Evolutionary conservation across 2,797 vertebrate species (phyloP).

Genomic region (Emydoidea blandingii): DNA sequence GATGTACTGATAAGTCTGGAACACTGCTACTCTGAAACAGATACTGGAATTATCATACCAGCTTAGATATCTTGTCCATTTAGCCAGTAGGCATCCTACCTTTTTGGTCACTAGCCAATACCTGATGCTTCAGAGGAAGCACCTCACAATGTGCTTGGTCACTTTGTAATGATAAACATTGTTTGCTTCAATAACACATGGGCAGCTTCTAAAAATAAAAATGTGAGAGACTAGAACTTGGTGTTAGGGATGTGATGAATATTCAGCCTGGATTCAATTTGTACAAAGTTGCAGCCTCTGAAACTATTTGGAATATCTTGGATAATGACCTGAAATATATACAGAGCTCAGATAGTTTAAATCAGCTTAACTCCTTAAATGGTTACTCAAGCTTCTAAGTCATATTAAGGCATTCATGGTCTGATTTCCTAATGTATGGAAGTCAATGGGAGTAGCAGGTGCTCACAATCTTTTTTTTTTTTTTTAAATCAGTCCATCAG

Average conservation of each 20-base stretch:
- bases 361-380: background rate
- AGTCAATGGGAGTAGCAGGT: background rate
- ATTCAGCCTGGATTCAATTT: background rate
- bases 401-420: background rate
- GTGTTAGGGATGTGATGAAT: background rate
- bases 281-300: fast-evolving
- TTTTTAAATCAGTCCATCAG: background rate
- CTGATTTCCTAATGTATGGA: background rate
- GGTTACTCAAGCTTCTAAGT: background rate
- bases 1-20: background rate
- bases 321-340: background rate
- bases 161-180: background rate
- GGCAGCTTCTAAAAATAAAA: background rate
- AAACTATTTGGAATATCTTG: background rate
- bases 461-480: background rate
- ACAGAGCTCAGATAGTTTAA: background rate
- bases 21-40: no score
- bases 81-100: background rate
- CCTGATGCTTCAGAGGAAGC: background rate
- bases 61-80: background rate
- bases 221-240: fast-evolving
- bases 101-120: background rate
- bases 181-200: background rate
- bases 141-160: background rate
- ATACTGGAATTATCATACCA: background rate